These are phyloP conservation scores for Drosophila leontia DNA, from an alignment of 1,140 invertebrate species.

Conservation along the genomic window DNA sequence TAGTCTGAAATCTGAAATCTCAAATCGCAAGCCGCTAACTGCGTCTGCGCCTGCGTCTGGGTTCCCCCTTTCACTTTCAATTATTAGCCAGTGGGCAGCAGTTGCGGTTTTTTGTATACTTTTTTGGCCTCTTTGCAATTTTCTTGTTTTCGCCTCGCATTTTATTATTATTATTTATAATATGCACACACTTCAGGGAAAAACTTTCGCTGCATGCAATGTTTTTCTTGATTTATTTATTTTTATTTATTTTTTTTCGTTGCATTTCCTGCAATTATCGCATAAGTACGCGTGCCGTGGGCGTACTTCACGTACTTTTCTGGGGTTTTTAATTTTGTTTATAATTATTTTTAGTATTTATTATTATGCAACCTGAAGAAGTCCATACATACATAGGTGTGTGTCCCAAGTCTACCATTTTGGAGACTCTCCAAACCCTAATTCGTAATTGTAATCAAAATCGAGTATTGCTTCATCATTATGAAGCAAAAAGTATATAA, in stretches of 20 bases:
- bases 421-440: conserved; percentile 1
- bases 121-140: conserved; percentile 50
- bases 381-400: neutral
- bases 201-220: conserved; percentile 69
- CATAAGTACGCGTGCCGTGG: conserved; percentile 42
- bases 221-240: conserved; percentile 8
- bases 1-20: neutral
- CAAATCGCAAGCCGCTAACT: conserved; percentile 10
- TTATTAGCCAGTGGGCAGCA: conserved; percentile 72
- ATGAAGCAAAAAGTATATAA: conserved; percentile 5
- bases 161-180: conserved; percentile 67
- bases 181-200: conserved; percentile 61
- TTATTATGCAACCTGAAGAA: conserved; percentile 12
- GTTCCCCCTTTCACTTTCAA: conserved; percentile 68
- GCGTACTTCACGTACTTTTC: conserved; percentile 8
- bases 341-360: neutral
- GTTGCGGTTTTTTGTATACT: conserved; percentile 13
- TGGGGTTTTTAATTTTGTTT: too few species aligned
- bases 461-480: neutral
- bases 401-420: neutral
- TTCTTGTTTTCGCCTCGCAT: conserved; percentile 48
- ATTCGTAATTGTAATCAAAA: conserved; percentile 6
- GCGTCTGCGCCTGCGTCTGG: conserved; percentile 32
- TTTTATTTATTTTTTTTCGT: neutral
- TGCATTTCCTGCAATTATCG: conserved; percentile 69